Conservation (phyloP, 2,888 invertebrate species). For the Drosophila recens region DNA sequence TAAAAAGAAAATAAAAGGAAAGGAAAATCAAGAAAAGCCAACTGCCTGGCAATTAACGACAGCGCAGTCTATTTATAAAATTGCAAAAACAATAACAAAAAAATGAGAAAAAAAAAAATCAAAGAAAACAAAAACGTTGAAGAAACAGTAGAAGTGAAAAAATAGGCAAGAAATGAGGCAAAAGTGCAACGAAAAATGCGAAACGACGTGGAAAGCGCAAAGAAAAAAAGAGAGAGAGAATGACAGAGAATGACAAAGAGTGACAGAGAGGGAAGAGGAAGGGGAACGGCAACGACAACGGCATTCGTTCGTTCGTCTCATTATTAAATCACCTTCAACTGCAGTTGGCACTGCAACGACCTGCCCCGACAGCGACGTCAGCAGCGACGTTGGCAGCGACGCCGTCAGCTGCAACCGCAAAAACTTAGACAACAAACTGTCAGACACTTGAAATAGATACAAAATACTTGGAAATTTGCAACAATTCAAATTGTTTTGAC, state of each 20-base stretch:
- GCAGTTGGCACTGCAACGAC: conserved; percentile 76
- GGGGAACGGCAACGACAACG: neutral
- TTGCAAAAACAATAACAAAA: conserved; percentile 29
- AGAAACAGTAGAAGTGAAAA: conserved; percentile 10
- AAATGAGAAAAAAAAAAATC: conserved; percentile 23
- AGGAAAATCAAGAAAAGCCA: conserved; percentile 18
- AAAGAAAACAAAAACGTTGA: conserved; percentile 10
- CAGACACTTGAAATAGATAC: conserved; percentile 39
- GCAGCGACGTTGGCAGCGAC: conserved; percentile 26
- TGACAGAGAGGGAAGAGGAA: neutral
- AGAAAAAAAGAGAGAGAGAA: conserved; percentile 5
- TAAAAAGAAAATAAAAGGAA: conserved; percentile 1
- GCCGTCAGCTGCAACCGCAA: conserved; percentile 7
- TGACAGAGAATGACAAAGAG: conserved; percentile 2
- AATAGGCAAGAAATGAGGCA: neutral
- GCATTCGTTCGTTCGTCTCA: conserved; percentile 30
- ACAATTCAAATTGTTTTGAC: conserved; percentile 7
- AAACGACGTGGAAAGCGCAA: conserved; percentile 35
- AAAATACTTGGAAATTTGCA: conserved; percentile 14
- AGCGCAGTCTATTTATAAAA: conserved; percentile 66
- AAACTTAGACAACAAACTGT: conserved; percentile 27
- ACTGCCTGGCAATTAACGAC: conserved; percentile 58
- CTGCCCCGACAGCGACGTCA: conserved; percentile 44
- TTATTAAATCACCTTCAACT: conserved; percentile 83
- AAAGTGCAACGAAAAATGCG: conserved; percentile 33